Evolutionary conservation across 2,888 invertebrate genomes (phyloP).

Genomic region (Noctua janthe): DNA sequence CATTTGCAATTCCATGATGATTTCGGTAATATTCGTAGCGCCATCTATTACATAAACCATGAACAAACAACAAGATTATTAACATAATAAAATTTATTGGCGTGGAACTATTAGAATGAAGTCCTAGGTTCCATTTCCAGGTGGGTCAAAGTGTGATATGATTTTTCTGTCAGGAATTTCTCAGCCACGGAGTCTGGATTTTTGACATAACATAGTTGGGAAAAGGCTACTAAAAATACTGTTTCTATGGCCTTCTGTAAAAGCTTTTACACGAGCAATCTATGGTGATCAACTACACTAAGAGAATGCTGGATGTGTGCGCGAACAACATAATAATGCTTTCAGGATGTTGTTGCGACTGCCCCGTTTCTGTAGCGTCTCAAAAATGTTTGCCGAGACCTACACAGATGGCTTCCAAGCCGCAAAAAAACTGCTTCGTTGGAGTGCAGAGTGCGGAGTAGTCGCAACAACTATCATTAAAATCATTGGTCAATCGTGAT

Average conservation of each 20-base stretch:
- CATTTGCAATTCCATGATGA: background rate
- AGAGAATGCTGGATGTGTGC: background rate
- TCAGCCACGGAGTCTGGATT: background rate
- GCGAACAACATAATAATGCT: background rate
- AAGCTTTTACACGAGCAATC: background rate
- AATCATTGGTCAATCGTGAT: no score
- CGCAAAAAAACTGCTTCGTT: background rate
- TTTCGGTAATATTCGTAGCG: background rate
- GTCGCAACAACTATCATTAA: background rate
- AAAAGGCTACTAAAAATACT: background rate
- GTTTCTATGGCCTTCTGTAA: background rate
- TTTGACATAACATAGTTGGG: background rate
- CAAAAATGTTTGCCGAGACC: background rate
- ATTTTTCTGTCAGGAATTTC: background rate
- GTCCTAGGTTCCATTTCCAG: fast-evolving
- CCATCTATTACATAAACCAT: background rate
- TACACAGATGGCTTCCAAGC: background rate
- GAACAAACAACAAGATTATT: background rate
- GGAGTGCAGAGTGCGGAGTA: background rate
- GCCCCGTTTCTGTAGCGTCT: background rate
- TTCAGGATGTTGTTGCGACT: background rate
- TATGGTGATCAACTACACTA: background rate
- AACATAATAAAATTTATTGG: no score
- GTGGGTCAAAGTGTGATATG: background rate
- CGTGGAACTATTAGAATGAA: background rate